Evolutionary conservation across 2,888 invertebrate species (phyloP).

Genomic region (Tipula unca): DNA sequence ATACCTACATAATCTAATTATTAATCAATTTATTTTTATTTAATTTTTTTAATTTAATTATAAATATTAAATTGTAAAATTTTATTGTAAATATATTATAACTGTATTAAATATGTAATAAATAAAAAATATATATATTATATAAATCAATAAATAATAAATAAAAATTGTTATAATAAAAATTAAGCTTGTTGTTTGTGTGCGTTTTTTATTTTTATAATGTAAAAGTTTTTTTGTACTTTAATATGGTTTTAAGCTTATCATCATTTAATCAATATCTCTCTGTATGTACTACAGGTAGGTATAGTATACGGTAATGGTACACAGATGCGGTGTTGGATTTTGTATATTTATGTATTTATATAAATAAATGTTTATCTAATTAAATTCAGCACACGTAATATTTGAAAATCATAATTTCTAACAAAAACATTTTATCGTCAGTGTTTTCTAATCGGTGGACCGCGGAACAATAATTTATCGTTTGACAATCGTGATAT

Average conservation of each 20-base stretch:
- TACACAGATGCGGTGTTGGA: background rate
- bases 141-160: background rate
- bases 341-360: background rate
- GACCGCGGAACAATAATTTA: no score
- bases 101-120: background rate
- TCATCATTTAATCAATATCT: background rate
- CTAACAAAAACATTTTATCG: background rate
- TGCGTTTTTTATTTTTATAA: background rate
- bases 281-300: background rate
- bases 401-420: background rate
- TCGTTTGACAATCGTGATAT: no score
- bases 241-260: background rate
- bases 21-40: background rate
- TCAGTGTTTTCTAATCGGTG: background rate
- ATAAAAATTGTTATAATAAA: conserved; percentile 2
- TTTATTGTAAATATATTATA: background rate
- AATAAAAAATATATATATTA: no score
- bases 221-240: background rate
- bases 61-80: background rate
- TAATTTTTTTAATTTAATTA: background rate
- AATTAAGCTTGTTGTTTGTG: background rate
- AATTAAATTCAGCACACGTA: background rate
- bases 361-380: background rate
- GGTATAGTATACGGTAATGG: background rate
- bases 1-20: background rate